Conservation (phyloP, 2,888 invertebrate genomes). For the Minunthozetes semirufus region DNA sequence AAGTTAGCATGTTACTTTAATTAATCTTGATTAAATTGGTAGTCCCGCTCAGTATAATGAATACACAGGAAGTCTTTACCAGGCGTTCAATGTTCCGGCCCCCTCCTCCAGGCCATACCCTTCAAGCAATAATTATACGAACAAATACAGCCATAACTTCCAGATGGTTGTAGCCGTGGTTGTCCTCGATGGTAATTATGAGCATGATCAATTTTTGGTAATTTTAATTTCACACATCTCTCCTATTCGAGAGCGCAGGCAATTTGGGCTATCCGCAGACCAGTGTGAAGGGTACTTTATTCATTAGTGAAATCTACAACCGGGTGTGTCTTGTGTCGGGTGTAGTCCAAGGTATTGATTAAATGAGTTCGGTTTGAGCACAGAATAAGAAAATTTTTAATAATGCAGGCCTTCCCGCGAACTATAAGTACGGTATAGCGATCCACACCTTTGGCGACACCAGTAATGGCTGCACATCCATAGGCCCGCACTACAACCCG, state of each 20-base stretch:
- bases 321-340: background rate
- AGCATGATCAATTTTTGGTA: background rate
- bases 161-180: background rate
- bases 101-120: background rate
- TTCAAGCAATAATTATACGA: background rate
- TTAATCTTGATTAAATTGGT: background rate
- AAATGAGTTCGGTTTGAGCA: background rate
- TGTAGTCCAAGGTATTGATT: background rate
- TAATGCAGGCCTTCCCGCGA: background rate
- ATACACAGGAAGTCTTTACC: background rate
- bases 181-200: background rate
- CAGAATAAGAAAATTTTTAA: too few relatives aligned
- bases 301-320: background rate
- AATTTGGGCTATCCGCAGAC: background rate
- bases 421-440: background rate
- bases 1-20: too few relatives aligned
- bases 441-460: constrained; percentile 94
- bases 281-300: background rate
- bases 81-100: background rate
- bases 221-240: background rate
- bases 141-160: background rate
- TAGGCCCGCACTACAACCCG: constrained; percentile 91
- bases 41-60: background rate
- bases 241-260: background rate
- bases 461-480: constrained; percentile 84